Evolutionary conservation across 2,113 vertebrate species (phyloP).

Genomic region (human (Homo sapiens)): GRCh38 chr3:6368501-6369000

Average conservation of each 20-base stretch:
- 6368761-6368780: not conserved
- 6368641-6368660: no score
- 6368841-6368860: not conserved
- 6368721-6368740: not conserved
- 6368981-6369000: not conserved
- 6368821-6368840: not conserved
- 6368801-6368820: not conserved
- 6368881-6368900: no score
- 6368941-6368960: no score
- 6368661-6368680: no score
- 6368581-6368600: no score
- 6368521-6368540: no score
- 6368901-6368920: not conserved
- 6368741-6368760: not conserved
- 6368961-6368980: not conserved
- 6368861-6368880: not conserved
- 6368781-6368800: not conserved
- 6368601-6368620: no score
- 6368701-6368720: not conserved
- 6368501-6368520: no score
- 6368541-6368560: no score
- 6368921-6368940: not conserved
- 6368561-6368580: no score
- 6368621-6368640: fast-evolving
- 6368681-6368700: not conserved